Base-by-base conservation (phyloP, 2,797 vertebrate genomes). In the Mionectes olivaceus region DNA sequence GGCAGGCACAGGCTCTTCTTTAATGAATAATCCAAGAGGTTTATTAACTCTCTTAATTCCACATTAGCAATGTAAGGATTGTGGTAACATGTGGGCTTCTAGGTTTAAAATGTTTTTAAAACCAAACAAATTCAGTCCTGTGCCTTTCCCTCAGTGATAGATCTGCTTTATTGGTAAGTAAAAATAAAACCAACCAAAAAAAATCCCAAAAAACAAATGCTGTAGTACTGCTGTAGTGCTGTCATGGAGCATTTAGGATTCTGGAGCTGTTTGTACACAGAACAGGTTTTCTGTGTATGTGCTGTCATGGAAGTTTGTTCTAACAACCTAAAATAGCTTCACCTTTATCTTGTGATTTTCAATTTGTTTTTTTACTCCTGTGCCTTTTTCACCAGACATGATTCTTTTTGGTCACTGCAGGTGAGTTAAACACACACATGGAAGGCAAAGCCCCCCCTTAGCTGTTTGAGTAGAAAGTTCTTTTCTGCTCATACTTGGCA, bases 311-410 rank as follows among this genome's bases (percentile, higher is more conserved):
- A 71, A 68, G 24, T 55, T 77, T 1, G 0, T 89, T 81, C 65
- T 75, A 49, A 70, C 47, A 24, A 50, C 28, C 25, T 75, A 57
- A 88, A 93, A 78, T 19, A 53, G 63, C 61, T 89, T 95, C 78
- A 32, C 44, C 52, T 90, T 89, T 85, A 74, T 87, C 85, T 74
- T 63, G 44, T 70, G 82, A 67, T 94, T 87, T 91, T 91, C 83
- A 85, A 25, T 94, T 91, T 60, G 33, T 67, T 93, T 92, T 39
- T 93, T 89, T 90, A 17, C 23, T 82, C 55, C 19, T 33, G 18
- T 89, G 35, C 63, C 37, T 77, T 90, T 88, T 80, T 69, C 16
- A 33, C 76, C 33, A 61, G 65, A 74, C n/a, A 46, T 69, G 1
- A 52, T 64, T 94, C 11, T 59, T 79, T 79, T 73, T 92, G 55